Evolutionary conservation across 2,113 vertebrate species (phyloP), one percentile per base, ranked within the genome.

Genomic region (Anolis carolinensis): DNA sequence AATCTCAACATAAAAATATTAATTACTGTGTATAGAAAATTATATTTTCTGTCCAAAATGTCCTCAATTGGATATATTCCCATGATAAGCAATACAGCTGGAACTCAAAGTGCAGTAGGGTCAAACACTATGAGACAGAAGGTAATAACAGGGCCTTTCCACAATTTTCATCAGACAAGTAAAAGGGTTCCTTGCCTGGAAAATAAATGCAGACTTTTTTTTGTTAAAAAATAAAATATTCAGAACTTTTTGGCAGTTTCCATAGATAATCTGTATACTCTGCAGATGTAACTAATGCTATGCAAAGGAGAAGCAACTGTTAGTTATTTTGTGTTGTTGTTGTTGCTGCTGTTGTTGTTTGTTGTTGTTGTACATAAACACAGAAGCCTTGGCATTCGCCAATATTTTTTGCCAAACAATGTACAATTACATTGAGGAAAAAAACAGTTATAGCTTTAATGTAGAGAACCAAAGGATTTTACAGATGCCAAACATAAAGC

Each of bases 401-500:
- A 70, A 25, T 13, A 44, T 32, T 50, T 36, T 84, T 86, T 52
- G 7, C 55, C 52, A 20, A 52, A 82, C 21, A 68, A n/a, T 11
- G 18, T 59, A 52, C 36, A 83, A 18, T 32, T 76, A 52, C 0
- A 81, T 7, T 13, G 3, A 27, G 39, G 79, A 16, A 78, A 73
- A 83, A 11, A 79, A 79, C 18, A 77, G 7, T 68, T 84, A 32
- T 63, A 86, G 21, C 6, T 81, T 32, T 74, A 30, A 23, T 52
- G 62, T 68, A 79, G 48, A 86, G 2, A 39, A 20, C 9, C 74
- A n/a, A 83, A 84, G 88, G 14, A 55, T 39, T 68, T 59, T 81
- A 2, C 1, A 52, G 39, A 75, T 76, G 7, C 83, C 67, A 83
- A 76, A 84, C 79, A 32, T 81, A 86, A 81, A 79, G 68, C 74